Percentiles rank a stretch among this genome's conserved stretches.
phyloP scores from a whole-genome alignment of 2,888 invertebrate species.

The Hypomecis punctinalis region DNA sequence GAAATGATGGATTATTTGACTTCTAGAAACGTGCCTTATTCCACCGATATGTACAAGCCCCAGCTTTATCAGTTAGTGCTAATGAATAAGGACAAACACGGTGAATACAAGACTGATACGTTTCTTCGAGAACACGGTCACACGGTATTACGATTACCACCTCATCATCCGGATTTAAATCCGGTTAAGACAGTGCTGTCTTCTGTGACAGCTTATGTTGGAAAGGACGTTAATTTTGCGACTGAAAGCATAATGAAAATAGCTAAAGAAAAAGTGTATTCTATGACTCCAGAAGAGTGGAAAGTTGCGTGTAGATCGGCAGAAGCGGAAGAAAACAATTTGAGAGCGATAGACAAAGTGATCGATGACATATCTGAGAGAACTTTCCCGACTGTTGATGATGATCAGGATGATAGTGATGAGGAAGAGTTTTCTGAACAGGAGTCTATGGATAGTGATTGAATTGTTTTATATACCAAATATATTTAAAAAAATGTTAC shows the following conservation, averaged over 20 bases:
- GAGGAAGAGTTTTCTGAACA: constrained; percentile 49
- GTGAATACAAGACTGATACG: constrained; percentile 50
- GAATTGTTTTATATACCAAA: constrained; percentile 7
- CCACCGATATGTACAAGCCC: constrained; percentile 51
- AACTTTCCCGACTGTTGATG: constrained; percentile 45
- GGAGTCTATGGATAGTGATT: constrained; percentile 53
- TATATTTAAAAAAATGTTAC: neutral
- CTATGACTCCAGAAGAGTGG: constrained; percentile 48
- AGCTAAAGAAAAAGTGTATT: constrained; percentile 48
- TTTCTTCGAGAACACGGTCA: constrained; percentile 48
- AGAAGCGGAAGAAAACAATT: constrained; percentile 50
- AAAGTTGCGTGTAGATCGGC: constrained; percentile 42
- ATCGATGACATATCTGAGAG: constrained; percentile 53
- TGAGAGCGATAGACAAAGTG: constrained; percentile 50
- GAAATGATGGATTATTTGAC: constrained; percentile 54
- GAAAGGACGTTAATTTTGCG: constrained; percentile 44
- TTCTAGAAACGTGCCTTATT: constrained; percentile 48
- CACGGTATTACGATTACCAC: constrained; percentile 46
- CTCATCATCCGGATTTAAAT: constrained; percentile 49
- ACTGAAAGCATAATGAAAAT: constrained; percentile 50
- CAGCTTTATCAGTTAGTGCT: constrained; percentile 51
- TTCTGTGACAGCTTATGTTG: constrained; percentile 46
- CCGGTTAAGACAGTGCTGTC: constrained; percentile 46
- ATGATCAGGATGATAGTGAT: constrained; percentile 47
- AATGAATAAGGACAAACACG: constrained; percentile 49